phyloP scores from a whole-genome alignment of 2,113 vertebrate genomes.

The Chaetodon trifascialis region DNA sequence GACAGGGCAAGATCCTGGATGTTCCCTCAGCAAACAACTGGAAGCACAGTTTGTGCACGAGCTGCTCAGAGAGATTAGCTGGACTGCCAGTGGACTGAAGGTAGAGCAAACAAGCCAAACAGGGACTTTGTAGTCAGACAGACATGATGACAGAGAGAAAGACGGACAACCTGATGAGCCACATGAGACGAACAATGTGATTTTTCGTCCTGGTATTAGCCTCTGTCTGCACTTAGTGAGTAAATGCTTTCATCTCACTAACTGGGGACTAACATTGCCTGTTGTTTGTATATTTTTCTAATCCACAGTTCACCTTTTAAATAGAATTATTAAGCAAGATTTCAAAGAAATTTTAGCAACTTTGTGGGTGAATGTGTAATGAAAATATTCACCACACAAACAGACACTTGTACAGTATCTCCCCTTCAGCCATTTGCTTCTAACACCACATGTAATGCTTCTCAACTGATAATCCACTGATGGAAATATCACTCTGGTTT shows the following conservation, averaged over 20 bases:
- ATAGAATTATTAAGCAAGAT: neutral
- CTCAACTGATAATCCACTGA: slow-evolving; percentile 32
- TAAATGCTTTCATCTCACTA: slow-evolving; percentile 48
- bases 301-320: neutral
- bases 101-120: slow-evolving; percentile 14
- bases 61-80: slow-evolving; percentile 22
- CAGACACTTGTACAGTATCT: neutral
- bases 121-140: slow-evolving; percentile 45
- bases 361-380: neutral
- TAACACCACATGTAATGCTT: neutral
- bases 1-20: slow-evolving; percentile 56
- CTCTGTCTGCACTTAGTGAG: slow-evolving; percentile 68
- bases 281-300: neutral
- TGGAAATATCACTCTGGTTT: slow-evolving; percentile 58
- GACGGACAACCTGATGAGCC: slow-evolving; percentile 50
- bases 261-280: slow-evolving; percentile 17
- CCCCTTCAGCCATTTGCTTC: slow-evolving; percentile 1
- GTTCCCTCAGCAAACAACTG: slow-evolving; percentile 72
- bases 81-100: slow-evolving; percentile 8
- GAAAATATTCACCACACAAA: neutral
- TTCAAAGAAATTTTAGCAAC: neutral
- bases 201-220: slow-evolving; percentile 46
- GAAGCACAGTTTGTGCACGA: slow-evolving; percentile 37
- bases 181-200: slow-evolving; percentile 66
- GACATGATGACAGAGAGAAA: slow-evolving; percentile 58